Conservation (phyloP, 2,888 invertebrate species). For the Baronia brevicornis region DNA sequence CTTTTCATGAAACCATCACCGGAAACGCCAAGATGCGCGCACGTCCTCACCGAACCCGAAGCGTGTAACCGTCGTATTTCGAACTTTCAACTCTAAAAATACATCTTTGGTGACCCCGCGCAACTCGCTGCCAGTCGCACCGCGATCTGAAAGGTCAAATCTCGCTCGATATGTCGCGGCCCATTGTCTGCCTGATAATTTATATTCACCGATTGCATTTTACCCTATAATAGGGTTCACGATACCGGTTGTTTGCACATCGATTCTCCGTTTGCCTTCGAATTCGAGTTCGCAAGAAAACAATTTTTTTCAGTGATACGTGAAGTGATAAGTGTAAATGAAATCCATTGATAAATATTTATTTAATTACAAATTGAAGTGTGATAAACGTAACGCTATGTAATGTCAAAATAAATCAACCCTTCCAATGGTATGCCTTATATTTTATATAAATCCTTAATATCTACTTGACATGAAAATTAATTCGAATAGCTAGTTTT, state of each 20-base stretch:
- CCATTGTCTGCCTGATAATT: conserved; percentile 23
- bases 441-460: too few species aligned
- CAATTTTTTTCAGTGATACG: conserved; percentile 9
- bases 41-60: conserved; percentile 29
- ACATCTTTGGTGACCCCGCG: conserved; percentile 68
- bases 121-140: conserved; percentile 64
- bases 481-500: too few species aligned
- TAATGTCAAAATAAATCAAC: too few species aligned
- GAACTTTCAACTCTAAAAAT: conserved; percentile 78
- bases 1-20: conserved; percentile 23
- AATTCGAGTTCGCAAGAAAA: conserved; percentile 2
- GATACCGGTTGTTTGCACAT: conserved; percentile 8
- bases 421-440: too few species aligned
- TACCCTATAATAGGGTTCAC: conserved; percentile 8
- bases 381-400: conserved; percentile 4
- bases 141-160: conserved; percentile 69
- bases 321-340: conserved; percentile 4
- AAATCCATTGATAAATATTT: too few species aligned
- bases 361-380: too few species aligned
- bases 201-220: conserved; percentile 16
- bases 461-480: too few species aligned
- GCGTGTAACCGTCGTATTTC: conserved; percentile 64
- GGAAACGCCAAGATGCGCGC: conserved; percentile 30
- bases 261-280: conserved; percentile 6
- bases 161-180: conserved; percentile 46